Evolutionary conservation across 2,888 invertebrate genomes (phyloP).

Genomic region (Hemicrepidius hirtus): DNA sequence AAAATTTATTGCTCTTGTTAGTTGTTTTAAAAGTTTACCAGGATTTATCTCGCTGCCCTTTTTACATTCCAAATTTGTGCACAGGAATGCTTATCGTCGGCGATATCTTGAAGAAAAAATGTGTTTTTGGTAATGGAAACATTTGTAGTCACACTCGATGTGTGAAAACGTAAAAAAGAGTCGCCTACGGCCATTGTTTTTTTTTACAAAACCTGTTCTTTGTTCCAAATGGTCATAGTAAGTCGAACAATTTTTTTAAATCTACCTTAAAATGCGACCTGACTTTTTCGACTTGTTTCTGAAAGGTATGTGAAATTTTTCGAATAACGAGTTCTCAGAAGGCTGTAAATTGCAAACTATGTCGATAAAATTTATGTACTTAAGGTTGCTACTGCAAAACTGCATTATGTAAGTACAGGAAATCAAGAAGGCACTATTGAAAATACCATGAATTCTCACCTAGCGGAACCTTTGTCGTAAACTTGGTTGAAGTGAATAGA

Average conservation of each 20-base stretch:
- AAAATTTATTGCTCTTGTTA: slow-evolving; percentile 62
- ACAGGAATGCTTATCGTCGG: slow-evolving; percentile 56
- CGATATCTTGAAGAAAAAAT: slow-evolving; percentile 60
- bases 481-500: slow-evolving; percentile 40
- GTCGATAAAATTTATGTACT: not conserved
- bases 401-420: too few species aligned
- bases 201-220: slow-evolving; percentile 46
- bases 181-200: slow-evolving; percentile 27
- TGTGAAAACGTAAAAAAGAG: slow-evolving; percentile 61
- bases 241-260: slow-evolving; percentile 36
- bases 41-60: slow-evolving; percentile 50
- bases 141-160: slow-evolving; percentile 68
- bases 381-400: too few species aligned
- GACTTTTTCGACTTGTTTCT: not conserved
- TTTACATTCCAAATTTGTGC: slow-evolving; percentile 58
- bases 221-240: slow-evolving; percentile 13
- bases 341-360: not conserved
- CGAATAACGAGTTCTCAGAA: slow-evolving; percentile 1
- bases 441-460: slow-evolving; percentile 26
- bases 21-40: slow-evolving; percentile 59
- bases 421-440: too few species aligned
- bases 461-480: slow-evolving; percentile 44
- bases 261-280: slow-evolving; percentile 1
- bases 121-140: slow-evolving; percentile 66
- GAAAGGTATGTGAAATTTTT: slow-evolving; percentile 7